phyloP scores from a whole-genome alignment of 2,888 invertebrate genomes.

The Nezara viridula region DNA sequence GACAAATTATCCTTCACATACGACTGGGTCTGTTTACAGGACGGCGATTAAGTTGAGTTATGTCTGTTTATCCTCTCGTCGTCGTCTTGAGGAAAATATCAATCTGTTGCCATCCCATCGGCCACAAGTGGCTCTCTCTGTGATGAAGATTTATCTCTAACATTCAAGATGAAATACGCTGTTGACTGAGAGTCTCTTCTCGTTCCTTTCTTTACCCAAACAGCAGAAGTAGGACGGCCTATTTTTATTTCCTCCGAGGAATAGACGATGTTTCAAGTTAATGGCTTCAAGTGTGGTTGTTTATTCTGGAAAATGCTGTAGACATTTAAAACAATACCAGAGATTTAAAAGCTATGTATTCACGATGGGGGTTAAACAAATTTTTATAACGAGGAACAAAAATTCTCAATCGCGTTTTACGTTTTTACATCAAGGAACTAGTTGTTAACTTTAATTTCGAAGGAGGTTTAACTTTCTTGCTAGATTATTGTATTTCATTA shows the following conservation, averaged over 20 bases:
- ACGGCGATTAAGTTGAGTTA: neutral
- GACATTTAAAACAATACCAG: neutral
- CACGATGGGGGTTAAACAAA: too few species aligned
- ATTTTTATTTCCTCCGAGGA: neutral
- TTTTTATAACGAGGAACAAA: too few species aligned
- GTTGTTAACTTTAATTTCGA: too few species aligned
- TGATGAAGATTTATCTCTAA: neutral
- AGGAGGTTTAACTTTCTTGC: too few species aligned
- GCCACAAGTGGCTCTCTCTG: neutral
- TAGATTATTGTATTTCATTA: too few species aligned
- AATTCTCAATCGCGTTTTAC: too few species aligned
- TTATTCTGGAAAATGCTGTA: neutral
- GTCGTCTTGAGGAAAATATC: neutral
- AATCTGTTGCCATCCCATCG: slow-evolving; percentile 33
- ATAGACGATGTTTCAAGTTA: neutral
- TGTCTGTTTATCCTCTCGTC: slow-evolving; percentile 22
- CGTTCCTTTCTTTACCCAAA: neutral
- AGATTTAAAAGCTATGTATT: too few species aligned
- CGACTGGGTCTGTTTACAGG: neutral
- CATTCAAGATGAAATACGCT: neutral
- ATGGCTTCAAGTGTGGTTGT: neutral
- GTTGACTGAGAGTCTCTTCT: neutral
- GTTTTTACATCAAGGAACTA: too few species aligned
- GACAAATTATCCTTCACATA: neutral
- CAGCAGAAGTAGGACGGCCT: neutral